Conservation (phyloP, 2,797 vertebrate species). For the Gallirallus australis region DNA sequence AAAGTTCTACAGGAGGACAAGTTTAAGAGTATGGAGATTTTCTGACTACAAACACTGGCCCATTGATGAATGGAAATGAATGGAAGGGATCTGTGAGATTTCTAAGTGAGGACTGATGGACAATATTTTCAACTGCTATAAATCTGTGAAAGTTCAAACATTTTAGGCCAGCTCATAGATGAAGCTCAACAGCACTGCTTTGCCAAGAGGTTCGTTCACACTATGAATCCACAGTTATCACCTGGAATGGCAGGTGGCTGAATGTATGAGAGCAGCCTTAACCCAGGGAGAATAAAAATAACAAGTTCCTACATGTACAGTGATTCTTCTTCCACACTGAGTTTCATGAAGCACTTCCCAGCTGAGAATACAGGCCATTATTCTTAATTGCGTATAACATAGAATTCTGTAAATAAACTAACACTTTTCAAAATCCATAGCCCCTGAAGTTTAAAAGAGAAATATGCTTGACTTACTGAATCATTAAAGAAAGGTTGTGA, state of each 20-base stretch:
- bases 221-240: neutral
- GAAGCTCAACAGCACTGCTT: neutral
- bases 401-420: conserved; percentile 20
- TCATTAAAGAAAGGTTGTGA: conserved; percentile 8
- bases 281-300: neutral
- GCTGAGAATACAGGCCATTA: neutral
- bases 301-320: neutral
- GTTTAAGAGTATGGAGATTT: neutral
- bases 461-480: neutral
- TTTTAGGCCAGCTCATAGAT: neutral
- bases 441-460: neutral
- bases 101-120: neutral
- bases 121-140: neutral
- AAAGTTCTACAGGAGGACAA: neutral
- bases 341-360: neutral
- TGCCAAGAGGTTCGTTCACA: neutral
- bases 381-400: neutral
- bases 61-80: neutral
- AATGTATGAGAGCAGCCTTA: neutral
- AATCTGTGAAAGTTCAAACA: neutral
- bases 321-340: neutral
- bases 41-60: neutral
- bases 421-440: neutral
- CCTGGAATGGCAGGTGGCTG: neutral
- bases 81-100: neutral